Percentiles rank a stretch among this genome's conserved stretches.
These are phyloP conservation scores for Pantherophis alleghaniensis DNA, from an alignment of 2,797 vertebrate species.

Conservation along the genomic window DNA sequence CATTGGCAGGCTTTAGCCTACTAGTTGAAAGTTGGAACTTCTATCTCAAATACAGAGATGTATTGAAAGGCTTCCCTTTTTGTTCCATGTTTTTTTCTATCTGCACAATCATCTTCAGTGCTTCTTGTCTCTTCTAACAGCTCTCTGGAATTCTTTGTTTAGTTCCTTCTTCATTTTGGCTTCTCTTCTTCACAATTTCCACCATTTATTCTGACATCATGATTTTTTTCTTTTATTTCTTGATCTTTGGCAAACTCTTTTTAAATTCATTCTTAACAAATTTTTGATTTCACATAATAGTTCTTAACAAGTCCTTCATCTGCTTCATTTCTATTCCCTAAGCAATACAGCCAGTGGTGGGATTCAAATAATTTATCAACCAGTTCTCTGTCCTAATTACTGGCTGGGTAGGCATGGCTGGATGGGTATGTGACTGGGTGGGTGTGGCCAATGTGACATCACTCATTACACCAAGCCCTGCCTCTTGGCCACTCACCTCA, in stretches of 20 bases:
- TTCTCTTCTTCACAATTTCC: neutral
- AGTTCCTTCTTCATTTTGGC: neutral
- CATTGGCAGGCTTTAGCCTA: neutral
- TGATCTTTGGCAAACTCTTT: neutral
- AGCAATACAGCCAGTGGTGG: neutral
- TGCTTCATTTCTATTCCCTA: neutral
- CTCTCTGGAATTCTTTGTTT: neutral
- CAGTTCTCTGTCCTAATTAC: too few relatives aligned
- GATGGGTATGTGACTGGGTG: too few relatives aligned
- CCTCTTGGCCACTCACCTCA: too few relatives aligned
- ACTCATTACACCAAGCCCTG: too few relatives aligned
- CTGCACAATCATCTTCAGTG: neutral
- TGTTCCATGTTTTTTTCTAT: neutral
- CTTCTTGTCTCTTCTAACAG: neutral
- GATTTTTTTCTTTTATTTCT: neutral
- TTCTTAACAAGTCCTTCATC: neutral
- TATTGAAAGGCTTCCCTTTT: neutral
- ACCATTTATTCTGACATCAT: neutral
- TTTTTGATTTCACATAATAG: neutral
- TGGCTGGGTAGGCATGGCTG: too few relatives aligned
- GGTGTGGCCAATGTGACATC: too few relatives aligned
- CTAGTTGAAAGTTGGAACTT: neutral
- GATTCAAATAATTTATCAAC: too few relatives aligned
- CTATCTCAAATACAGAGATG: neutral
- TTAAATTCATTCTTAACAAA: neutral